These are phyloP conservation scores for Plagodis pulveraria DNA, from an alignment of 2,888 invertebrate genomes.

Conservation along the genomic window DNA sequence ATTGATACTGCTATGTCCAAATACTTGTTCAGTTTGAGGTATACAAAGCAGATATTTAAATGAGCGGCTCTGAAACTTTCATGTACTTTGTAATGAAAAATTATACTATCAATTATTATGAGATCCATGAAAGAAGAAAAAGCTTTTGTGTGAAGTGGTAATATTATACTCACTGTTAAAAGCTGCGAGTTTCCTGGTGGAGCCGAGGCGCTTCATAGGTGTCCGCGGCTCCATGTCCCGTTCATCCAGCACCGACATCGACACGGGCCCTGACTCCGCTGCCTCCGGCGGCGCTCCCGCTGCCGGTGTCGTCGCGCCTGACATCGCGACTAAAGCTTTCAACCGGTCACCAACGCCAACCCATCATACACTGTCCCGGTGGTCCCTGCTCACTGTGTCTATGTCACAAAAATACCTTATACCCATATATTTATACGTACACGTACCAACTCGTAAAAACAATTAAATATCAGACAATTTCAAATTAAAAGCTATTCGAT, in stretches of 20 bases:
- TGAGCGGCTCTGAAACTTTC: no score
- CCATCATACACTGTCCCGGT: constrained; percentile 3
- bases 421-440: neutral
- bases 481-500: no score
- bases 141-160: neutral
- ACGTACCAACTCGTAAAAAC: no score
- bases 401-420: neutral
- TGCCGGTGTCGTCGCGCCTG: constrained; percentile 92
- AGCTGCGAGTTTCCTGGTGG: constrained; percentile 91
- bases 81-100: no score
- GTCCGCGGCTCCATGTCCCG: constrained; percentile 91
- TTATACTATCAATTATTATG: no score
- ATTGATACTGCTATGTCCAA: no score
- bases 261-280: constrained; percentile 95
- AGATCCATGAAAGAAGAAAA: no score
- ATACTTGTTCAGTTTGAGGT: no score
- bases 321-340: constrained; percentile 30
- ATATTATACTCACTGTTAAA: constrained; percentile 89
- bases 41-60: no score
- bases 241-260: constrained; percentile 91
- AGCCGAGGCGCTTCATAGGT: constrained; percentile 92
- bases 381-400: neutral
- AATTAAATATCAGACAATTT: no score
- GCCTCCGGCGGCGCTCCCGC: constrained; percentile 96
- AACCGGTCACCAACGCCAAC: constrained; percentile 1